A percentile compares a stretch with the other conserved stretches of the same genome.
Evolutionary conservation across 2,888 invertebrate species (phyloP).

Genomic region (Clusia tigrina): DNA sequence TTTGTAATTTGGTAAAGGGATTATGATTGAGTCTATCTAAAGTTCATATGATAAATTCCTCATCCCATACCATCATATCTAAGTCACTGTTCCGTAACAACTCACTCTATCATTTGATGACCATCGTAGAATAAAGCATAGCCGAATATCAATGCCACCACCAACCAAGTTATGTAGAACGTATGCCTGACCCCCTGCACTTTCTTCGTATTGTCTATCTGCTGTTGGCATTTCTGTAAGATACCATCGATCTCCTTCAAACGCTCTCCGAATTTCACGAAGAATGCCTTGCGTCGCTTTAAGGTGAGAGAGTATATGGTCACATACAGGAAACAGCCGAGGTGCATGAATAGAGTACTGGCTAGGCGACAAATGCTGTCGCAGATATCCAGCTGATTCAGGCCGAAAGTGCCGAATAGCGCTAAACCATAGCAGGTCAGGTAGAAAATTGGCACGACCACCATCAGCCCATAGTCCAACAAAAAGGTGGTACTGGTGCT

Average conservation of each 20-base stretch:
- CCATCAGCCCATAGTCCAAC: slow-evolving; percentile 53
- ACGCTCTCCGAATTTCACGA: slow-evolving; percentile 48
- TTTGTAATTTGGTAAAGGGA: no score
- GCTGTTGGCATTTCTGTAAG: slow-evolving; percentile 46
- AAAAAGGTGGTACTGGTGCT: slow-evolving; percentile 36
- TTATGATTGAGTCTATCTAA: no score
- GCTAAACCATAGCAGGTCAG: slow-evolving; percentile 44
- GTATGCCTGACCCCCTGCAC: slow-evolving; percentile 38
- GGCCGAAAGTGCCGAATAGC: slow-evolving; percentile 34
- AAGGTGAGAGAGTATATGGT: slow-evolving; percentile 47
- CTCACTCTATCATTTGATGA: slow-evolving; percentile 45
- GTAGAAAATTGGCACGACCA: slow-evolving; percentile 50
- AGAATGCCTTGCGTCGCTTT: slow-evolving; percentile 55
- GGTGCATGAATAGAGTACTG: slow-evolving; percentile 51
- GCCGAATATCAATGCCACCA: slow-evolving; percentile 44
- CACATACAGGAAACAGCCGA: slow-evolving; percentile 57
- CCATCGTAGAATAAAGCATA: slow-evolving; percentile 48
- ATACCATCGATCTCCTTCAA: slow-evolving; percentile 52
- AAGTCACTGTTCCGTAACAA: background rate
- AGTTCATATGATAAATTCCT: background rate
- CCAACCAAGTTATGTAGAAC: slow-evolving; percentile 49
- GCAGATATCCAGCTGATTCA: slow-evolving; percentile 41
- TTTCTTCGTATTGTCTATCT: slow-evolving; percentile 43
- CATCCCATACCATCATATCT: background rate
- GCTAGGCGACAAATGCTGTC: slow-evolving; percentile 54